phyloP scores from a whole-genome alignment of 1,140 invertebrate species.

The Helicoverpa armigera region DNA sequence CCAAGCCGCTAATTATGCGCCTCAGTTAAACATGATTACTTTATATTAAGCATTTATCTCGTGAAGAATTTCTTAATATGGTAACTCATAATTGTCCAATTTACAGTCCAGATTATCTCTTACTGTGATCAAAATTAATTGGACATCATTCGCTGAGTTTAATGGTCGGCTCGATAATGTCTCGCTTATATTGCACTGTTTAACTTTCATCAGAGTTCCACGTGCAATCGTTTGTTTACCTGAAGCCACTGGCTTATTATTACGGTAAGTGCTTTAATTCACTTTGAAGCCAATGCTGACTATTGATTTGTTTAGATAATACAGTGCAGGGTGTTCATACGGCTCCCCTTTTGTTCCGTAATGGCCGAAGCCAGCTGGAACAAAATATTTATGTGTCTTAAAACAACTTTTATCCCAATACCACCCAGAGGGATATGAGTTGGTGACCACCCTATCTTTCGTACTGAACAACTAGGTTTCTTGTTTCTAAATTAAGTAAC shows the following conservation, averaged over 20 bases:
- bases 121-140: slow-evolving; percentile 23
- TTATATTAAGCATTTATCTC: slow-evolving; percentile 39
- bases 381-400: neutral
- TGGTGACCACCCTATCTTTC: too few species aligned
- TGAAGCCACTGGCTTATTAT: slow-evolving; percentile 6
- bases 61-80: slow-evolving; percentile 21
- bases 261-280: slow-evolving; percentile 5
- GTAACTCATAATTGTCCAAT: slow-evolving; percentile 27
- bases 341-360: slow-evolving; percentile 3
- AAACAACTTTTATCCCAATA: neutral
- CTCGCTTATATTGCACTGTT: neutral
- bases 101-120: slow-evolving; percentile 20
- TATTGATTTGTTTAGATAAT: slow-evolving; percentile 32
- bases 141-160: slow-evolving; percentile 14
- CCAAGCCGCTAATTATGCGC: slow-evolving; percentile 36
- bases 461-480: too few species aligned
- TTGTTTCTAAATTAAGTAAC: too few species aligned
- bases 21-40: slow-evolving; percentile 34
- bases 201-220: slow-evolving; percentile 9
- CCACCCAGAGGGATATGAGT: neutral
- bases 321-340: neutral
- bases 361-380: neutral
- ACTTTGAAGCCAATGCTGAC: slow-evolving; percentile 1
- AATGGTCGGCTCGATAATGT: neutral
- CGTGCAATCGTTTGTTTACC: neutral